Evolutionary conservation across 2,113 vertebrate genomes (phyloP).

Genomic region (Megaptera novaeangliae): DNA sequence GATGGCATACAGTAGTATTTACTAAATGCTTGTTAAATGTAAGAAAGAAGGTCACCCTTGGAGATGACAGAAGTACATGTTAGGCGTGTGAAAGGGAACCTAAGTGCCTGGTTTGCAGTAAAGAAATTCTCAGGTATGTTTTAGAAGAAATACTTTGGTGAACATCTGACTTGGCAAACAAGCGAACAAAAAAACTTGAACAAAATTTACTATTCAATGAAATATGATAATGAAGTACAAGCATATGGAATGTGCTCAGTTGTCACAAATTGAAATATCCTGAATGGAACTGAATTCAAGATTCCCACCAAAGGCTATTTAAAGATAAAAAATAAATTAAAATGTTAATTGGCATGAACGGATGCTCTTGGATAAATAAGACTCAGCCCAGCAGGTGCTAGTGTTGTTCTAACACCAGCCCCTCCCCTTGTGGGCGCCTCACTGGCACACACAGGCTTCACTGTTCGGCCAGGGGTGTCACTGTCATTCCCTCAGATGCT

Average conservation of each 20-base stretch:
- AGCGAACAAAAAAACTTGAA: too few relatives aligned
- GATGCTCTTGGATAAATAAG: background rate
- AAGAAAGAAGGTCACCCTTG: background rate
- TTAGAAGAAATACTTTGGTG: background rate
- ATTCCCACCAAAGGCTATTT: background rate
- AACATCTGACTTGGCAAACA: too few relatives aligned
- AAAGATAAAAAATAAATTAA: background rate
- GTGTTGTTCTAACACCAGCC: background rate
- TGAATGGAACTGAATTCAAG: background rate
- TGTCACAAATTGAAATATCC: background rate
- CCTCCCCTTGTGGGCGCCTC: background rate
- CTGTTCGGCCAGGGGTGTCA: background rate
- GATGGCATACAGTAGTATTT: background rate
- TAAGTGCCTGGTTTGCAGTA: background rate
- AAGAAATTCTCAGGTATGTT: background rate
- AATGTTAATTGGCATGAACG: background rate
- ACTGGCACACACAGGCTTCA: background rate
- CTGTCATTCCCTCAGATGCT: background rate
- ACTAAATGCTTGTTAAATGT: background rate
- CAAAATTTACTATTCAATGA: too few relatives aligned
- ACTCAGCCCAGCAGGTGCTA: background rate
- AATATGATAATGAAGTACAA: background rate
- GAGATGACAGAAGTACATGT: background rate
- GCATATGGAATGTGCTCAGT: background rate
- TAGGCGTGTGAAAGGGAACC: background rate